A percentile compares a stretch with the other conserved stretches of the same genome.
Evolutionary conservation across 2,888 invertebrate genomes (phyloP).

Genomic region (Dicranocentrus wangi): DNA sequence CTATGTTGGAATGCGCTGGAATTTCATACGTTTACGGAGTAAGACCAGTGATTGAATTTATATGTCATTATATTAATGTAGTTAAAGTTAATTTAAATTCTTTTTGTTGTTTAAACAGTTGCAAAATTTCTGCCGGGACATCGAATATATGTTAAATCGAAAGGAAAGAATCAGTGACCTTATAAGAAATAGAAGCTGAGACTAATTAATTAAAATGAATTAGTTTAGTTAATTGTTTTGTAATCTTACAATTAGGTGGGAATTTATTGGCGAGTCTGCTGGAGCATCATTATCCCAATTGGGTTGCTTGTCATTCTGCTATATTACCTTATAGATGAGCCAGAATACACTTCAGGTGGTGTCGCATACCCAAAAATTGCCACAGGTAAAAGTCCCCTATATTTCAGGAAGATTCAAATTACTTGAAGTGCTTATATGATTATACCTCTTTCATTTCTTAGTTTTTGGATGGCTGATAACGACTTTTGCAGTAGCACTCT

Average conservation of each 20-base stretch:
- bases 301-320: constrained; percentile 23
- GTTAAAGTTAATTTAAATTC: too few relatives aligned
- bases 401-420: too few relatives aligned
- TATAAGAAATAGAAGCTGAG: too few relatives aligned
- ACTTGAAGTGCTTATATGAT: too few relatives aligned
- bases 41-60: too few relatives aligned
- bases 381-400: not conserved
- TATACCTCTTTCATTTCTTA: too few relatives aligned
- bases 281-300: constrained; percentile 80
- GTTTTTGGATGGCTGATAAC: constrained; percentile 69
- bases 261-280: constrained; percentile 86
- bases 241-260: too few relatives aligned
- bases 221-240: too few relatives aligned
- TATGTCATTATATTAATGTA: too few relatives aligned
- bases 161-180: too few relatives aligned
- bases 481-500: constrained; percentile 75
- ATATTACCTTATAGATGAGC: constrained; percentile 23
- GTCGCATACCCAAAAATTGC: constrained; percentile 21
- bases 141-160: constrained; percentile 73
- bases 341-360: not conserved
- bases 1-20: constrained; percentile 78
- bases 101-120: too few relatives aligned
- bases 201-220: too few relatives aligned
- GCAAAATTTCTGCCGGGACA: constrained; percentile 68
- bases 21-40: constrained; percentile 78